These are phyloP conservation scores for Chesias legatella DNA, from an alignment of 2,888 invertebrate genomes.

Conservation along the genomic window DNA sequence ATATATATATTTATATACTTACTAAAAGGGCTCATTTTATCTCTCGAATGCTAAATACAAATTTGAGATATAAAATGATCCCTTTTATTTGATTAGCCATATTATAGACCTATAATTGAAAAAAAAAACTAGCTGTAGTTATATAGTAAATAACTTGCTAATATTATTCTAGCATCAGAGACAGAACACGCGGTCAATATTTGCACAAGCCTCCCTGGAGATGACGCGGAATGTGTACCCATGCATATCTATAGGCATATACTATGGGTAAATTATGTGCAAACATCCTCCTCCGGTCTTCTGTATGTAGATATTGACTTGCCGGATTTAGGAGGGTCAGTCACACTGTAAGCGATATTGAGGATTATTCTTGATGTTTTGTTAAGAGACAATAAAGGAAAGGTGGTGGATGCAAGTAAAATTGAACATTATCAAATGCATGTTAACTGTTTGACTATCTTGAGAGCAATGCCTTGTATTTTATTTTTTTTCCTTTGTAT, in stretches of 20 bases:
- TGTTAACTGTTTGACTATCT: too few species aligned
- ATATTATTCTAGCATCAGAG: conserved; percentile 6
- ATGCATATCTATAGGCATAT: conserved; percentile 1
- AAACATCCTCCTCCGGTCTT: conserved; percentile 6
- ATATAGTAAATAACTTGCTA: conserved; percentile 1
- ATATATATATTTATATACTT: too few species aligned
- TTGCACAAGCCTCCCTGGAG: conserved; percentile 5
- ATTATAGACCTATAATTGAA: neutral
- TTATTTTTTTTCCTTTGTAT: too few species aligned
- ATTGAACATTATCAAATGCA: too few species aligned
- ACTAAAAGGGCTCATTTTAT: too few species aligned
- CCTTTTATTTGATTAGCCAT: neutral
- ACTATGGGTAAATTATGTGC: conserved; percentile 7
- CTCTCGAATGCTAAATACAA: too few species aligned
- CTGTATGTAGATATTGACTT: conserved; percentile 6
- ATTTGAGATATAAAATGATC: too few species aligned
- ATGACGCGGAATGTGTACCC: conserved; percentile 11
- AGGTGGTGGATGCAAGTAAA: too few species aligned
- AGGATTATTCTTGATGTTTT: too few species aligned
- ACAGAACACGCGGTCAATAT: conserved; percentile 10
- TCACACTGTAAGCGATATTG: neutral
- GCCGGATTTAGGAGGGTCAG: conserved; percentile 2
- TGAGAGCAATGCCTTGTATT: too few species aligned
- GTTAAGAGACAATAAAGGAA: too few species aligned
- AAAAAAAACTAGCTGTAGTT: neutral